phyloP scores from a whole-genome alignment of 2,113 vertebrate species.

The Ciconia stormi region DNA sequence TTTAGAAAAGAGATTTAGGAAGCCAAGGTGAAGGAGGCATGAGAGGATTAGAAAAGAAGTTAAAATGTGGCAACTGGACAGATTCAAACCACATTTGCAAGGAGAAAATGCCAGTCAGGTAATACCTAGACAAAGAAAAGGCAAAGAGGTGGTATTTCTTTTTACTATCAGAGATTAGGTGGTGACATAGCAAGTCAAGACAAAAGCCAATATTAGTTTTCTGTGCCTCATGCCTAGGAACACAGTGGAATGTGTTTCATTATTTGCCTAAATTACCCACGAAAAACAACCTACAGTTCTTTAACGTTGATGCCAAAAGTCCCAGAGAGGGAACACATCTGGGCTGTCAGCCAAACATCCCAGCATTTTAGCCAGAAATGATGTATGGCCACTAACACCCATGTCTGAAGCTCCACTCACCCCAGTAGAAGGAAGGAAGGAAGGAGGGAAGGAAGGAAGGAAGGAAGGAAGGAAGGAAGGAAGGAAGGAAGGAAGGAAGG shows the following conservation, averaged over 20 bases:
- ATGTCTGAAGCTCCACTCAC: not conserved
- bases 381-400: not conserved
- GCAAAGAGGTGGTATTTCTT: not conserved
- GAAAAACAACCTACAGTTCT: not conserved
- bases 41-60: not conserved
- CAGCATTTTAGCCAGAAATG: not conserved
- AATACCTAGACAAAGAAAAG: not conserved
- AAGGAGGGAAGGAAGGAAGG: rapidly evolving
- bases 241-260: conserved; percentile 14
- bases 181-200: not conserved
- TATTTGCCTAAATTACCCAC: not conserved
- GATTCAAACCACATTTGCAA: not conserved
- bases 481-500: too few species aligned
- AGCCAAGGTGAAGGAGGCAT: not conserved
- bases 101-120: not conserved
- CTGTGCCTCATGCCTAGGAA: not conserved
- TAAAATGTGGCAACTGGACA: not conserved
- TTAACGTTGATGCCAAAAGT: not conserved
- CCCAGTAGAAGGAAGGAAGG: too few species aligned
- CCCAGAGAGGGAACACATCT: not conserved
- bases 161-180: not conserved
- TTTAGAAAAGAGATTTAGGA: not conserved
- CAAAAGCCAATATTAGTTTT: not conserved
- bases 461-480: too few species aligned
- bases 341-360: not conserved